These are phyloP conservation scores for Andrena bucephala DNA, from an alignment of 2,888 invertebrate species.

Conservation along the genomic window DNA sequence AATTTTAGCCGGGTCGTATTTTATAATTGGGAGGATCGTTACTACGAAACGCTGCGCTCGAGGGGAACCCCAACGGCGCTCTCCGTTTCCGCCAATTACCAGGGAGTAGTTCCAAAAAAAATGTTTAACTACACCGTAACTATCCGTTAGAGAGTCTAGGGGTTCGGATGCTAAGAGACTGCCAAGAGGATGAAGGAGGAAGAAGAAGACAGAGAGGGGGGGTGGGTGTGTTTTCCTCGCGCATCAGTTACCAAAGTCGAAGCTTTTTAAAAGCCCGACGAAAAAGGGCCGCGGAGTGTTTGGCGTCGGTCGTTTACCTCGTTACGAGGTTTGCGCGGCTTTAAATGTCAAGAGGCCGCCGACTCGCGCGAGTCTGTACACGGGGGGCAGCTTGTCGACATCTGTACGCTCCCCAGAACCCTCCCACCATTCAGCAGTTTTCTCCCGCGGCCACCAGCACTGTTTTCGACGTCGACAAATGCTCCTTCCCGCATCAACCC, in stretches of 20 bases:
- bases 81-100: constrained; percentile 21
- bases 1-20: background rate
- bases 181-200: background rate
- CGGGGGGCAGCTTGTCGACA: constrained; percentile 24
- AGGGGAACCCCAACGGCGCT: background rate
- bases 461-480: constrained; percentile 19
- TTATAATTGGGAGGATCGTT: constrained; percentile 4
- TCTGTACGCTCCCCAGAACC: background rate
- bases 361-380: constrained; percentile 31
- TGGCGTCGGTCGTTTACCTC: constrained; percentile 61
- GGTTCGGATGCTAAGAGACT: background rate
- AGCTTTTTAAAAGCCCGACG: constrained; percentile 27
- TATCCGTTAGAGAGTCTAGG: constrained; percentile 9
- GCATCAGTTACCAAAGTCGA: constrained; percentile 33
- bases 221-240: background rate
- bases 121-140: constrained; percentile 16
- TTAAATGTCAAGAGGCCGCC: constrained; percentile 56
- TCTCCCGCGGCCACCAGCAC: background rate
- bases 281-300: constrained; percentile 19
- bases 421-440: constrained; percentile 18
- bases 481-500: background rate
- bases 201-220: background rate
- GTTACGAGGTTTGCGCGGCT: constrained; percentile 54
- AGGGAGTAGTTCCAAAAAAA: background rate
- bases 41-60: background rate